A percentile compares a stretch with the other conserved stretches of the same genome.
These are phyloP conservation scores for Dichetophora obliterata DNA, from an alignment of 2,888 invertebrate species.

Conservation along the genomic window DNA sequence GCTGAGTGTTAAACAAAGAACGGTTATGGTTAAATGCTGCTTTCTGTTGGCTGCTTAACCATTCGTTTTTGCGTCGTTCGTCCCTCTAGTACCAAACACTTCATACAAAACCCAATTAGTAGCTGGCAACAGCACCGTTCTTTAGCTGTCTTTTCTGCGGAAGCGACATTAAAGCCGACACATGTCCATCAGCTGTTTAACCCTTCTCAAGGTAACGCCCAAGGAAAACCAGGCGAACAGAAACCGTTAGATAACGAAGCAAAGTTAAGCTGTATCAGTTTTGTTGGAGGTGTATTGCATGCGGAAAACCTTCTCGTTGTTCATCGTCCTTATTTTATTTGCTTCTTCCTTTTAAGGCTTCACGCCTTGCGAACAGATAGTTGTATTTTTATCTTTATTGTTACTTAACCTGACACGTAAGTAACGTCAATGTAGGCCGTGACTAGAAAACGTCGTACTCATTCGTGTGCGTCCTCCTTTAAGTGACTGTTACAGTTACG, in stretches of 20 bases:
- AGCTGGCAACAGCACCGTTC: slow-evolving; percentile 43
- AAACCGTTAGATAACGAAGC: not conserved
- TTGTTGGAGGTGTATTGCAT: not conserved
- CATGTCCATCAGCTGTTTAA: slow-evolving; percentile 69
- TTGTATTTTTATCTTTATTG: too few relatives aligned
- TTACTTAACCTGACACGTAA: not conserved
- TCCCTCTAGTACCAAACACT: slow-evolving; percentile 37
- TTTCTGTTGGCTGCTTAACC: not conserved
- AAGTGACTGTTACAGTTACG: slow-evolving; percentile 65
- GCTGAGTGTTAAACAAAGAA: slow-evolving; percentile 20
- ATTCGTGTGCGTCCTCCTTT: slow-evolving; percentile 19
- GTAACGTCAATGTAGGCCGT: not conserved
- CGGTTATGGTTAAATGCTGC: slow-evolving; percentile 5
- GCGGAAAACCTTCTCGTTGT: not conserved
- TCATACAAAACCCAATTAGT: slow-evolving; percentile 45
- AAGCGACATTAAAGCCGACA: slow-evolving; percentile 61
- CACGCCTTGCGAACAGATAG: not conserved
- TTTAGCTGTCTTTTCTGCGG: slow-evolving; percentile 27
- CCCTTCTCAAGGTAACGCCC: slow-evolving; percentile 71
- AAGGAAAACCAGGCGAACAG: slow-evolving; percentile 67
- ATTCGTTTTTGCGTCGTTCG: slow-evolving; percentile 27
- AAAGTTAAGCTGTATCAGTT: not conserved
- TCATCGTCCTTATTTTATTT: not conserved
- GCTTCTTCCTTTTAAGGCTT: not conserved
- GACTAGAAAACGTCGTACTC: not conserved